A percentile compares a stretch with the other conserved stretches of the same genome.
Conservation (phyloP, 2,797 vertebrate species). For the Aplochiton taeniatus region DNA sequence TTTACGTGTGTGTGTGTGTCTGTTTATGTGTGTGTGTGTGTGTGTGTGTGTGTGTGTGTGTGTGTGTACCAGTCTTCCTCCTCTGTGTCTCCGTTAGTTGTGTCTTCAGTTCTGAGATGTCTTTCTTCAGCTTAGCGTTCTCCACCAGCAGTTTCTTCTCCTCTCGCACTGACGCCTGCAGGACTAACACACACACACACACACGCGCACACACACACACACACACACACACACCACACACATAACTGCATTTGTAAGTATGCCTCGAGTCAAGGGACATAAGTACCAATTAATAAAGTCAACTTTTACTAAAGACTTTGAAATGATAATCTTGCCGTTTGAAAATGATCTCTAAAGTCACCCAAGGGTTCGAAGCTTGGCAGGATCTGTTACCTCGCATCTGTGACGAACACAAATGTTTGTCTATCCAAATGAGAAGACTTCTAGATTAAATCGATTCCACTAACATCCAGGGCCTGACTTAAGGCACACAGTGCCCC, state of each 20-base stretch:
- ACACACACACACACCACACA: constrained; percentile 3
- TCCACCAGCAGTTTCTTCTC: constrained; percentile 96
- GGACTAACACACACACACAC: constrained; percentile 70
- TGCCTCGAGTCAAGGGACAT: neutral
- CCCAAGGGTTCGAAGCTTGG: too few relatives aligned
- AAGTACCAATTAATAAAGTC: neutral
- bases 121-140: constrained; percentile 93
- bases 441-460: too few relatives aligned
- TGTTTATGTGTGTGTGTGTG: constrained; percentile 10
- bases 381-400: too few relatives aligned
- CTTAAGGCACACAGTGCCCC: too few relatives aligned
- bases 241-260: neutral
- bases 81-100: constrained; percentile 88
- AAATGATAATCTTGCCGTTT: neutral
- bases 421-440: too few relatives aligned
- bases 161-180: constrained; percentile 89
- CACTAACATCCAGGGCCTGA: too few relatives aligned
- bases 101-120: constrained; percentile 86
- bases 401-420: too few relatives aligned
- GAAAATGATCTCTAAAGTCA: too few relatives aligned
- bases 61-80: constrained; percentile 78
- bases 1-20: constrained; percentile 13
- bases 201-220: constrained; percentile 1
- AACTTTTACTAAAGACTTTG: too few relatives aligned
- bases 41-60: too few relatives aligned